These are phyloP conservation scores for Ephialtes manifestator DNA, from an alignment of 2,888 invertebrate genomes.

Conservation along the genomic window DNA sequence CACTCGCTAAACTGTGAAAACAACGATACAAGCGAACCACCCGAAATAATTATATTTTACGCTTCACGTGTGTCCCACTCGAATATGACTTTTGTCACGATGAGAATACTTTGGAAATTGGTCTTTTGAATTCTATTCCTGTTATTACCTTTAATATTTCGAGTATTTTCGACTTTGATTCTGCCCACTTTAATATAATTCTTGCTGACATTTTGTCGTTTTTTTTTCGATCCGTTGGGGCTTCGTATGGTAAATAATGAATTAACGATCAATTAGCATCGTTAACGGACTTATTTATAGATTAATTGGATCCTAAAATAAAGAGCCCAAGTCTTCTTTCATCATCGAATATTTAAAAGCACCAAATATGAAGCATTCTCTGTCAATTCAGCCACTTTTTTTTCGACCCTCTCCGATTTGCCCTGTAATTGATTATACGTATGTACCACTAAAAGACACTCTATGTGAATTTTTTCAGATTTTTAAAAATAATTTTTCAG, in stretches of 20 bases:
- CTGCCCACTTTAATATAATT: neutral
- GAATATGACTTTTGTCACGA: conserved; percentile 3
- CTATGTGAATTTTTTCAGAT: no score
- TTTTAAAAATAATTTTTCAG: no score
- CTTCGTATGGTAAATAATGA: neutral
- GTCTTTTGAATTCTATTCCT: neutral
- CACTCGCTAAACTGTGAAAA: neutral
- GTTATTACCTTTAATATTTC: neutral
- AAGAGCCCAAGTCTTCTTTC: neutral
- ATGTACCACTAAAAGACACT: no score
- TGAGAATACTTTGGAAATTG: neutral
- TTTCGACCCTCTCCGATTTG: no score
- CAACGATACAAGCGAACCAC: neutral
- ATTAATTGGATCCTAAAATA: neutral
- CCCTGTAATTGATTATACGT: no score
- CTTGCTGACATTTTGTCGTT: neutral
- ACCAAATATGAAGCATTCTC: no score
- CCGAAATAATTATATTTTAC: conserved; percentile 50
- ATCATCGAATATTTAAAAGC: no score
- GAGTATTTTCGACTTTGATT: neutral
- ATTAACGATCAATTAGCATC: neutral
- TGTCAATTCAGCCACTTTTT: no score
- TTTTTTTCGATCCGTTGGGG: neutral
- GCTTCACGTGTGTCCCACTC: conserved; percentile 24
- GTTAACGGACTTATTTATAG: neutral